Evolutionary conservation across 2,797 vertebrate species (phyloP), one percentile per base, ranked within the genome.

Genomic region (Enteromius thamalakanensis): DNA sequence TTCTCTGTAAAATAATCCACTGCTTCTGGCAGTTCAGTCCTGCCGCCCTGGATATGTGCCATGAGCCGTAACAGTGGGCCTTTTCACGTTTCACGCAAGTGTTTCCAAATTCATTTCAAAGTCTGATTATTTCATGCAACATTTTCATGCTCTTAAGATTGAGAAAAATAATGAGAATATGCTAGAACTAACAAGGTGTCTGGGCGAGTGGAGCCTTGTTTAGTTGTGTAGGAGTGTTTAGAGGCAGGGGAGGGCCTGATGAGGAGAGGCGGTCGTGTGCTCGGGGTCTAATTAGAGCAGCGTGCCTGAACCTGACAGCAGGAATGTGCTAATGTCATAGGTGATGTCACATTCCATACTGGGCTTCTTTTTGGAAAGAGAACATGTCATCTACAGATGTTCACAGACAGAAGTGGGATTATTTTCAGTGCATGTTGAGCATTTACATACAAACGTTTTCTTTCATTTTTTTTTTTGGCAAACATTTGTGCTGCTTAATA

Each of bases 291-390:
- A 81, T 81, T 69, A 79, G 67, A 85, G 79, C 58, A 53, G 70
- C 85, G 21, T 85, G 89, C 76, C 79, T 74, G 58, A 86, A 80
- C 89, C 83, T 85, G 85, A 86, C 40, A 34, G 76, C 26, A 84
- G 84, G 83, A 88, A 90, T 86, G 84, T 83, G 71, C 64, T 58
- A 62, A 83, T 84, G 81, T 69, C 40, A 37, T 40, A 26, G 34
- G 62, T 84, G 74, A 79, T 81, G 87, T 84, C 79, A 83, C 79
- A 42, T 84, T 72, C 70, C 55, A 53, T n/a, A 17, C 55, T 47
- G 51, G 19, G 12, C 49, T 55, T 37, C 9, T 21, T 60, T 65
- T 34, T 34, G 21, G 12, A 68, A 34, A 15, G 49, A 42, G 23
- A 77, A 51, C 47, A 2, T 77, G 67, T 76, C 8, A 53, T 60